Conservation (phyloP, 2,888 invertebrate genomes). For the Leptinotarsa juncta region DNA sequence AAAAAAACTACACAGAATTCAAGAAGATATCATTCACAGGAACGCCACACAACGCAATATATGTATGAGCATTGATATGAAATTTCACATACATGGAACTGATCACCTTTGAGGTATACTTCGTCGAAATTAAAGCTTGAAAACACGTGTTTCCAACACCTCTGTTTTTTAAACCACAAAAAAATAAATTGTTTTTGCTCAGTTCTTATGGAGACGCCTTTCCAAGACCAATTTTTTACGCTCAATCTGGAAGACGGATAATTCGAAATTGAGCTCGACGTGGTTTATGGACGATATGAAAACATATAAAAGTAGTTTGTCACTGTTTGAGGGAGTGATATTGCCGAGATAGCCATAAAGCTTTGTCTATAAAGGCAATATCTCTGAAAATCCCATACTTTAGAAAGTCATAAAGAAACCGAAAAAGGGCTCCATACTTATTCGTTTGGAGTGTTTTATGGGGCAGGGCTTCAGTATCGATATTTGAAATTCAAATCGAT, state of each 20-base stretch:
- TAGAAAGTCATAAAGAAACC: conserved; percentile 64
- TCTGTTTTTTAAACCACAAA: too few relatives aligned
- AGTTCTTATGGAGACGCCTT: not conserved
- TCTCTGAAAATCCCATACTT: conserved; percentile 65
- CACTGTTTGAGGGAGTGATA: conserved; percentile 61
- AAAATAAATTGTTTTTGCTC: not conserved
- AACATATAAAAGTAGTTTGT: conserved; percentile 61
- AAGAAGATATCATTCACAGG: too few relatives aligned
- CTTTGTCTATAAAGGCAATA: conserved; percentile 65
- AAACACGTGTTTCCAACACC: too few relatives aligned
- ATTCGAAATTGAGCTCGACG: conserved; percentile 36
- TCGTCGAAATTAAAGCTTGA: too few relatives aligned
- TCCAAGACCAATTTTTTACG: not conserved
- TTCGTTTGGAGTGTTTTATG: conserved; percentile 61
- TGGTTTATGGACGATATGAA: conserved; percentile 57
- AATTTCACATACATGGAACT: too few relatives aligned
- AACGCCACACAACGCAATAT: too few relatives aligned
- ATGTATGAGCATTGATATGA: too few relatives aligned
- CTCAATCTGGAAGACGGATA: conserved; percentile 19
- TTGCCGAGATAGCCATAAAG: conserved; percentile 62
- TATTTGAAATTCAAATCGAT: conserved; percentile 58
- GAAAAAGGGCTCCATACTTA: conserved; percentile 61
- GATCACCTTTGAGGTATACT: too few relatives aligned
- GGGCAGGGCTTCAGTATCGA: conserved; percentile 57
- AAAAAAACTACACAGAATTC: too few relatives aligned